Conservation (phyloP, 1,140 invertebrate genomes). For the Bombus balteatus region DNA sequence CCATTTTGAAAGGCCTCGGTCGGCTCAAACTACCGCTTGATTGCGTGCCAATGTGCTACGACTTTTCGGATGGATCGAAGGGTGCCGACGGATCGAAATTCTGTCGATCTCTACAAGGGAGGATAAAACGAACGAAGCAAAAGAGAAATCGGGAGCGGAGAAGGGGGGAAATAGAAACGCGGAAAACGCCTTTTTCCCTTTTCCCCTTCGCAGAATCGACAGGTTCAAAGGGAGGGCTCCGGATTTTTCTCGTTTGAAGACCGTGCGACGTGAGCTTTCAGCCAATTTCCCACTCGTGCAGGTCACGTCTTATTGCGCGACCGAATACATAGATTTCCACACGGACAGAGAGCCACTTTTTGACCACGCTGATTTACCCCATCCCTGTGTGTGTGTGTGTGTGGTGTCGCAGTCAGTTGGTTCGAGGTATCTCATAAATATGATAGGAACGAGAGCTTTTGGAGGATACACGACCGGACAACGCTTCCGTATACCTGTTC, state of each 20-base stretch:
- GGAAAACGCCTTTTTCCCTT: slow-evolving; percentile 20
- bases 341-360: neutral
- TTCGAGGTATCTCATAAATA: slow-evolving; percentile 43
- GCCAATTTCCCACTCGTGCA: slow-evolving; percentile 57
- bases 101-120: neutral
- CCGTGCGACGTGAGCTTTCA: slow-evolving; percentile 58
- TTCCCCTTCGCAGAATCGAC: slow-evolving; percentile 42
- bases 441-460: slow-evolving; percentile 23
- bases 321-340: slow-evolving; percentile 29
- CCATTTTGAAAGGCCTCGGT: neutral
- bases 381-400: neutral
- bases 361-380: neutral
- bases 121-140: neutral
- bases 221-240: slow-evolving; percentile 54
- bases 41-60: slow-evolving; percentile 70
- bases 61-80: slow-evolving; percentile 49
- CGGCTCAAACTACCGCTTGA: slow-evolving; percentile 57
- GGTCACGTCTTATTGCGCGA: slow-evolving; percentile 50
- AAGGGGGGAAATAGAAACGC: slow-evolving; percentile 29
- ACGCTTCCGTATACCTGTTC: neutral
- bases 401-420: neutral
- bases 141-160: neutral
- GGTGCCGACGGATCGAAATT: neutral
- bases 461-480: slow-evolving; percentile 12
- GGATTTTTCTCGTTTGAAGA: slow-evolving; percentile 55